Evolutionary conservation across 1,140 invertebrate species (phyloP).

Genomic region (Drosophila asahinai): DNA sequence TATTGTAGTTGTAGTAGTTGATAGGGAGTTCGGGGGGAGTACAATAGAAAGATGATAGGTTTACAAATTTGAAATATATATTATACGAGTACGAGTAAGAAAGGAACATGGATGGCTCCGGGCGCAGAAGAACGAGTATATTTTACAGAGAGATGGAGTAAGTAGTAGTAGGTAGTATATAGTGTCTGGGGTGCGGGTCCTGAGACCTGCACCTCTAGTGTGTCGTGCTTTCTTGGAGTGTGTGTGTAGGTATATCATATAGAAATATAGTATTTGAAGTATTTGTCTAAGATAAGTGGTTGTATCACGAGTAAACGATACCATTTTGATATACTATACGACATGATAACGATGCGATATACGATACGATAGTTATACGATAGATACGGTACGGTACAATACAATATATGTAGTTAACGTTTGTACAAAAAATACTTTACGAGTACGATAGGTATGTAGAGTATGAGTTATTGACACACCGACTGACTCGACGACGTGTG

Average conservation of each 20-base stretch:
- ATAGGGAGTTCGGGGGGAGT: slow-evolving; percentile 59
- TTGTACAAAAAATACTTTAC: slow-evolving; percentile 54
- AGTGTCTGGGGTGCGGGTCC: neutral
- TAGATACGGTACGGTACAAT: slow-evolving; percentile 43
- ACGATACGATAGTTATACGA: slow-evolving; percentile 37
- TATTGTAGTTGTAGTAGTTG: slow-evolving; percentile 74
- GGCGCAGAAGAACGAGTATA: slow-evolving; percentile 43
- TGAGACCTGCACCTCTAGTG: neutral
- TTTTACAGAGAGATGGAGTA: slow-evolving; percentile 37
- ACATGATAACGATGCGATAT: slow-evolving; percentile 29
- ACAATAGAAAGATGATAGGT: slow-evolving; percentile 75
- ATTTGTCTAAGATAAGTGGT: slow-evolving; percentile 40
- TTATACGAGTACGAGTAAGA: slow-evolving; percentile 31
- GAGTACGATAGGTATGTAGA: slow-evolving; percentile 34
- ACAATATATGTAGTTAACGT: slow-evolving; percentile 47
- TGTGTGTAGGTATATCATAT: slow-evolving; percentile 30
- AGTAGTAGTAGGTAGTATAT: slow-evolving; percentile 4
- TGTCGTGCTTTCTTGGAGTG: slow-evolving; percentile 15
- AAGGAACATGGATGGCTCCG: slow-evolving; percentile 45
- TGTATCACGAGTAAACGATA: slow-evolving; percentile 39
- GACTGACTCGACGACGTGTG: slow-evolving; percentile 29
- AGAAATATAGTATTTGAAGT: slow-evolving; percentile 20
- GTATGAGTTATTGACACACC: slow-evolving; percentile 29
- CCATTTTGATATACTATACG: slow-evolving; percentile 19
- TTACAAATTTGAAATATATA: slow-evolving; percentile 57